Conservation (phyloP, 2,113 vertebrate species). For the Odobenus rosmarus region DNA sequence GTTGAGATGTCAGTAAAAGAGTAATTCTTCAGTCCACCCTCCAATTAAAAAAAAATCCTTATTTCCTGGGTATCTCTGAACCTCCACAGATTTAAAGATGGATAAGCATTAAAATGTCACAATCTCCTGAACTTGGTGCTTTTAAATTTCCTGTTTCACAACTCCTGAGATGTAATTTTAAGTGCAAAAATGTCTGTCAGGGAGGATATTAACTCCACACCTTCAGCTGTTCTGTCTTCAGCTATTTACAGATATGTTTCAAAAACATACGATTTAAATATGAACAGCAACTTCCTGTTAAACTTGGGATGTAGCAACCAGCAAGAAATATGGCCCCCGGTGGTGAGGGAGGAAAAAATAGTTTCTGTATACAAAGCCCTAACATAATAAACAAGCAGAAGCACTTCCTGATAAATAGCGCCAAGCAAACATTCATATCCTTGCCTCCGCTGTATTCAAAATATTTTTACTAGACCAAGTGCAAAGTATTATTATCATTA, state of each 20-base stretch:
- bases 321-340: conserved; percentile 44
- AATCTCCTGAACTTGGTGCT: background rate
- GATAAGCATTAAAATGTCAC: background rate
- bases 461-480: conserved; percentile 77
- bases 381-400: conserved; percentile 73
- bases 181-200: conserved; percentile 40
- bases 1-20: background rate
- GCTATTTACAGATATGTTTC: conserved; percentile 39
- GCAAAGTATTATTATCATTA: conserved; percentile 72
- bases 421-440: conserved; percentile 71
- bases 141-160: conserved; percentile 37
- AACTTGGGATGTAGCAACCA: conserved; percentile 30
- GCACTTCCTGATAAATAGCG: conserved; percentile 65
- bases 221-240: conserved; percentile 15
- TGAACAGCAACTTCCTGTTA: conserved; percentile 59
- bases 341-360: conserved; percentile 51
- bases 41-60: background rate
- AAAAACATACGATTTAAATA: conserved; percentile 62
- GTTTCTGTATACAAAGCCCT: conserved; percentile 73
- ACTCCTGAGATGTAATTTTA: conserved; percentile 26
- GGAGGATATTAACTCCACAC: conserved; percentile 25
- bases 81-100: background rate
- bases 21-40: background rate
- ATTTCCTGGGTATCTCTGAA: background rate
- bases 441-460: conserved; percentile 67